These are phyloP conservation scores for Corythaixoides concolor DNA, from an alignment of 2,113 vertebrate genomes.

Conservation along the genomic window DNA sequence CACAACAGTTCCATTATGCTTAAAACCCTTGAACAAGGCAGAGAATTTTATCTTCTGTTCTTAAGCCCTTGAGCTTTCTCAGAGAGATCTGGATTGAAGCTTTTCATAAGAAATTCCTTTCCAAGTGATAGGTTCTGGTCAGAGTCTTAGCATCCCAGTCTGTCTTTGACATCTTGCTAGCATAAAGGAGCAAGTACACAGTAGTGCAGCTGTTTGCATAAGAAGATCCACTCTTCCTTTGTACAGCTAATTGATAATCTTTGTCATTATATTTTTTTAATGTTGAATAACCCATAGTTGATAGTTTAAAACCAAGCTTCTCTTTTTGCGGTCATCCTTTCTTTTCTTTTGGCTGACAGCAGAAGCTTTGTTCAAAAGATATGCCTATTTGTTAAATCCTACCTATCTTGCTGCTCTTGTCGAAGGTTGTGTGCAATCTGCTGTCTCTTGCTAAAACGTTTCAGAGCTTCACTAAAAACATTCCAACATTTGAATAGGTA, in stretches of 20 bases:
- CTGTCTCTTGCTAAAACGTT: slow-evolving; percentile 65
- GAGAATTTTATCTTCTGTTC: neutral
- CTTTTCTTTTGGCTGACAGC: slow-evolving; percentile 8
- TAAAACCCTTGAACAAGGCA: neutral
- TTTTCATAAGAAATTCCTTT: neutral
- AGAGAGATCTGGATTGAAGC: neutral
- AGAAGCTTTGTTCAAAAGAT: neutral
- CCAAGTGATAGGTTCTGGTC: slow-evolving; percentile 24
- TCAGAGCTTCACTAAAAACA: slow-evolving; percentile 65
- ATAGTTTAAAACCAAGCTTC: neutral
- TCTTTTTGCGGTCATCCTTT: slow-evolving; percentile 43
- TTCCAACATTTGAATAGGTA: slow-evolving; percentile 44
- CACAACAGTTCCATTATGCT: neutral
- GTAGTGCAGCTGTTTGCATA: neutral
- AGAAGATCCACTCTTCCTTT: neutral
- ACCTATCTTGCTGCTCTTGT: neutral
- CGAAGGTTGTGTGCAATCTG: slow-evolving; percentile 39
- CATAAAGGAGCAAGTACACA: neutral
- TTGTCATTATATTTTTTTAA: neutral
- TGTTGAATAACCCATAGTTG: neutral
- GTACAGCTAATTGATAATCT: neutral
- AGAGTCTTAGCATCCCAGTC: neutral
- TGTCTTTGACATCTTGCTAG: neutral
- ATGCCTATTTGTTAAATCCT: neutral
- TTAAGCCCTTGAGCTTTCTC: neutral